These are phyloP conservation scores for Stegostoma tigrinum DNA, from an alignment of 2,113 vertebrate species.

Conservation along the genomic window DNA sequence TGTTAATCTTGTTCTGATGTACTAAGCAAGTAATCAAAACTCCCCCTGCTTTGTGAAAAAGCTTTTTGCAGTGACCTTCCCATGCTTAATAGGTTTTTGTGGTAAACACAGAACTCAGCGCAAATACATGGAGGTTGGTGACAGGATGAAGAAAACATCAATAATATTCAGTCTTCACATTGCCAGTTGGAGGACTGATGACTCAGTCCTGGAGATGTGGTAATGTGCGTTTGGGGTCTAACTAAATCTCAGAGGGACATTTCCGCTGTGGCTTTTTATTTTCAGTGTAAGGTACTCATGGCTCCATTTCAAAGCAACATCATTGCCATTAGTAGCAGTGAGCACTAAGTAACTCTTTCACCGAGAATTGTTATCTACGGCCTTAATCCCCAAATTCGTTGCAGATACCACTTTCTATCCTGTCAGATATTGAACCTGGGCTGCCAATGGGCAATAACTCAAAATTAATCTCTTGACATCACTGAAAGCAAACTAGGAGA, in stretches of 20 bases:
- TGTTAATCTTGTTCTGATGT: background rate
- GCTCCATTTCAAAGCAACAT: background rate
- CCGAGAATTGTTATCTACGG: background rate
- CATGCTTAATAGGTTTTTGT: constrained; percentile 15
- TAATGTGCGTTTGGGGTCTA: background rate
- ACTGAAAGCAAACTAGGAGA: background rate
- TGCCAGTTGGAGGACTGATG: background rate
- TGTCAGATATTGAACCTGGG: background rate
- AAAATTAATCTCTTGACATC: background rate
- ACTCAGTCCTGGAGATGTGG: background rate
- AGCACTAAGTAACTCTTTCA: background rate
- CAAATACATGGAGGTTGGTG: background rate
- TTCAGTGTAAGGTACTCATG: background rate
- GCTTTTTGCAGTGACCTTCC: constrained; percentile 15
- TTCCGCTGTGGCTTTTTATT: background rate
- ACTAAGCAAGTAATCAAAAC: background rate
- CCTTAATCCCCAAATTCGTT: background rate
- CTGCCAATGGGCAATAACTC: background rate
- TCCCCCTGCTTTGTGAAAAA: background rate
- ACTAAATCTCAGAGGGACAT: background rate
- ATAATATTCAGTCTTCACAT: background rate
- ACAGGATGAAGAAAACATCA: constrained; percentile 7
- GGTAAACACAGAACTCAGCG: background rate
- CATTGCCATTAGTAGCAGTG: background rate
- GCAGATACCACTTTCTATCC: background rate